phyloP scores from a whole-genome alignment of 2,797 vertebrate species.

The Lepilemur septentrionalis region DNA sequence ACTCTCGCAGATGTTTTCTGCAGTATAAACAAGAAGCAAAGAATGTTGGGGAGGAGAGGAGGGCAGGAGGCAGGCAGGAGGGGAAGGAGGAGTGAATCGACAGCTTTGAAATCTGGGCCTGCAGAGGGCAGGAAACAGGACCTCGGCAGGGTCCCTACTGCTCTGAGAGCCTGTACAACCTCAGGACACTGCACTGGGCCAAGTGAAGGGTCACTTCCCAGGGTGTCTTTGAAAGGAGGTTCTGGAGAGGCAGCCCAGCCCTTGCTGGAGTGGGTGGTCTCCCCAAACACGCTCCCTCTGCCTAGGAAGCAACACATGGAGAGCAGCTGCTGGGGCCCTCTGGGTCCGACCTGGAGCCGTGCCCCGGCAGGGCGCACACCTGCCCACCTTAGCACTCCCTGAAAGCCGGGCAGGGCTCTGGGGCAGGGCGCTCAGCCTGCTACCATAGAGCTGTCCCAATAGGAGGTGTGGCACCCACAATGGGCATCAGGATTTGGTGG shows the following conservation, averaged over 20 bases:
- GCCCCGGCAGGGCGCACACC: not conserved
- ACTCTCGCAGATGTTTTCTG: slow-evolving; percentile 84
- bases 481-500: not conserved
- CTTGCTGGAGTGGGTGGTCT: slow-evolving; percentile 48
- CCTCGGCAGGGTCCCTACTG: slow-evolving; percentile 27
- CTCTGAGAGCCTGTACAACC: not conserved
- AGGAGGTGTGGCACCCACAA: accelerated
- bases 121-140: slow-evolving; percentile 51
- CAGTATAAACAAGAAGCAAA: slow-evolving; percentile 85
- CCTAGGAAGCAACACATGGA: not conserved
- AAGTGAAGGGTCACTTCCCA: not conserved
- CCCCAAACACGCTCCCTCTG: not conserved
- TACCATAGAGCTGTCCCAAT: not conserved
- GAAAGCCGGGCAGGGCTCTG: not conserved
- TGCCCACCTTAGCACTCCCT: not conserved
- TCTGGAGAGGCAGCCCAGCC: not conserved
- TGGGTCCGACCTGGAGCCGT: not conserved
- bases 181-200: not conserved
- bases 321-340: not conserved
- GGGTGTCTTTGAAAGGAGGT: slow-evolving; percentile 43
- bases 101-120: slow-evolving; percentile 68
- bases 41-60: slow-evolving; percentile 77
- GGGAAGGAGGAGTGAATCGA: slow-evolving; percentile 54
- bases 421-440: not conserved
- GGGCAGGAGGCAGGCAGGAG: slow-evolving; percentile 52